A percentile compares a stretch with the other conserved stretches of the same genome.
phyloP scores from a whole-genome alignment of 2,113 vertebrate species.

The Pagrus major region DNA sequence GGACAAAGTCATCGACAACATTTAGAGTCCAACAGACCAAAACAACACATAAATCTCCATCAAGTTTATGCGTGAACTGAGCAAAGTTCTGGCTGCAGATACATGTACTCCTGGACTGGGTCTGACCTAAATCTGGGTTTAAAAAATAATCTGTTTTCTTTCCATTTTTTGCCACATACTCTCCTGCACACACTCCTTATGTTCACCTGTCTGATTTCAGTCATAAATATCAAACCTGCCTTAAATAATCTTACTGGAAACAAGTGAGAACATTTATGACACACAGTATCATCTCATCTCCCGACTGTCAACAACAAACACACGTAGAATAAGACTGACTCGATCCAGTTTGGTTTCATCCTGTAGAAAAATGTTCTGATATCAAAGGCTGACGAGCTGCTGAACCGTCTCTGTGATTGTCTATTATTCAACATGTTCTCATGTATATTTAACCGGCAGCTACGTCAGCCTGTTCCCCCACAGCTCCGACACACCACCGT shows the following conservation, averaged over 20 bases:
- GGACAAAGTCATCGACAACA: too few species aligned
- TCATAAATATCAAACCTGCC: not conserved
- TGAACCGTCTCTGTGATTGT: not conserved
- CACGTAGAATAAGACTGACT: not conserved
- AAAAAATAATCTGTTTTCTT: too few species aligned
- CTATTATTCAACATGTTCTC: conserved; percentile 74
- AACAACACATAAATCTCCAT: too few species aligned
- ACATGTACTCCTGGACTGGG: too few species aligned
- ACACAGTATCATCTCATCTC: not conserved
- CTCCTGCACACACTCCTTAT: not conserved
- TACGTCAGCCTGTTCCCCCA: conserved; percentile 18
- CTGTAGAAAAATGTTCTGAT: not conserved
- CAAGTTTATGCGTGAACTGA: too few species aligned
- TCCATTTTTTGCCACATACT: not conserved
- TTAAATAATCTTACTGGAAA: not conserved
- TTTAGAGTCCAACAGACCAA: too few species aligned
- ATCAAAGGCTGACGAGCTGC: not conserved
- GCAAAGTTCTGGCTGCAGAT: too few species aligned
- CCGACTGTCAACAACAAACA: not conserved
- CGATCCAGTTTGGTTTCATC: not conserved
- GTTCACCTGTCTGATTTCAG: not conserved
- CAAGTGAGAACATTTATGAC: too few species aligned
- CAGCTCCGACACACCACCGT: not conserved
- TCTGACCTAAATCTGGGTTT: too few species aligned
- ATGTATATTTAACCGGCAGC: conserved; percentile 68